phyloP scores from a whole-genome alignment of 2,797 vertebrate genomes.

The Tiaroga cobitis region DNA sequence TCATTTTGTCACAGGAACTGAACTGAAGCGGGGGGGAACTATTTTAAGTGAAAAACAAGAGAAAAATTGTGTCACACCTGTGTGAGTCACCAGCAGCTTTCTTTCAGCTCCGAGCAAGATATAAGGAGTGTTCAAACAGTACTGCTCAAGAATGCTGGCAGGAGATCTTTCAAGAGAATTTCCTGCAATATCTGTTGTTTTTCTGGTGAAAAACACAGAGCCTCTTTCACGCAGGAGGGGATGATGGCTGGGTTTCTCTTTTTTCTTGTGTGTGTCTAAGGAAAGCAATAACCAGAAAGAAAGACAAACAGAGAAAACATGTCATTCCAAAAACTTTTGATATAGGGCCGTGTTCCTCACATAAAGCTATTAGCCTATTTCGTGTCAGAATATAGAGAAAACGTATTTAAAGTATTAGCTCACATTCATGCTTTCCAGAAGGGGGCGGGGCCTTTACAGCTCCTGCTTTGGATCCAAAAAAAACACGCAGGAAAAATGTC shows the following conservation, averaged over 20 bases:
- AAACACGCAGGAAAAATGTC: too few species aligned
- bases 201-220: not conserved
- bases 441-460: too few species aligned
- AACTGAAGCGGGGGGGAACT: not conserved
- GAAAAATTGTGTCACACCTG: not conserved
- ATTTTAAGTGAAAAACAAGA: not conserved
- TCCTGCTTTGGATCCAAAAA: too few species aligned
- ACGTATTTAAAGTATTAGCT: not conserved
- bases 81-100: conserved; percentile 8
- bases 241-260: not conserved
- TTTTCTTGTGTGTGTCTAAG: not conserved
- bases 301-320: not conserved
- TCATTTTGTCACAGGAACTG: not conserved
- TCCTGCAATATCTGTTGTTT: not conserved
- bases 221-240: not conserved
- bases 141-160: not conserved
- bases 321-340: not conserved
- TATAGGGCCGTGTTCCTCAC: not conserved
- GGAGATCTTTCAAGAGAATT: conserved; percentile 9
- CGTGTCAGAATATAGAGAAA: not conserved
- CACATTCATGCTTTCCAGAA: not conserved
- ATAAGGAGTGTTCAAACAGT: not conserved
- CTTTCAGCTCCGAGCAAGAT: not conserved
- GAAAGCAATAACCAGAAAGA: not conserved
- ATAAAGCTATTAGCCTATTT: not conserved